phyloP scores from a whole-genome alignment of 1,140 invertebrate genomes.

The Xylocopa sonorina region DNA sequence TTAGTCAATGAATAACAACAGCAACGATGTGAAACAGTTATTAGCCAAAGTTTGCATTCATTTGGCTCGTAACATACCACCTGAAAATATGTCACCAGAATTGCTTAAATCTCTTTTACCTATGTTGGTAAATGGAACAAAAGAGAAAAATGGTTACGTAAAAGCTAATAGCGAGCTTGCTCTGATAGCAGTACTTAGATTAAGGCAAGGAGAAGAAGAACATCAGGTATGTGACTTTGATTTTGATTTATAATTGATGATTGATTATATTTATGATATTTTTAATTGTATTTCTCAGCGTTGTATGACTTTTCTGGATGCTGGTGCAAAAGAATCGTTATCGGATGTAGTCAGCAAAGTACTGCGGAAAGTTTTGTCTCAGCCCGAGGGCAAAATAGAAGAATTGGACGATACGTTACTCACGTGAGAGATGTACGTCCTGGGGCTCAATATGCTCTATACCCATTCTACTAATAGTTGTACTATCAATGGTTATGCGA shows the following conservation, averaged over 20 bases:
- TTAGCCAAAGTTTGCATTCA: slow-evolving; percentile 91
- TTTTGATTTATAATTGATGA: slow-evolving; percentile 10
- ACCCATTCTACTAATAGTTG: slow-evolving; percentile 47
- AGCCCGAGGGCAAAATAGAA: slow-evolving; percentile 92
- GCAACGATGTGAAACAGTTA: slow-evolving; percentile 97
- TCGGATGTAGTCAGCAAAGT: slow-evolving; percentile 94
- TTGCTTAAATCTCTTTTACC: slow-evolving; percentile 91
- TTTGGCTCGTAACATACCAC: slow-evolving; percentile 84
- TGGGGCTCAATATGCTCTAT: slow-evolving; percentile 63
- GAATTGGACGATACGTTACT: slow-evolving; percentile 95
- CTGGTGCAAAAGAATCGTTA: slow-evolving; percentile 93
- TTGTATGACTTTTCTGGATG: slow-evolving; percentile 89
- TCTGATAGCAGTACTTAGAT: slow-evolving; percentile 90
- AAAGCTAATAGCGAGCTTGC: slow-evolving; percentile 96
- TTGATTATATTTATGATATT: neutral
- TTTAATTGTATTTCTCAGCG: slow-evolving; percentile 82
- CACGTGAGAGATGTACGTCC: slow-evolving; percentile 83
- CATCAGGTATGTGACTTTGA: slow-evolving; percentile 85
- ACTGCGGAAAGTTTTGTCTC: slow-evolving; percentile 87
- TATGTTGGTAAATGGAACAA: slow-evolving; percentile 97
- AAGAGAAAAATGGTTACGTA: slow-evolving; percentile 98
- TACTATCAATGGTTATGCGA: slow-evolving; percentile 51
- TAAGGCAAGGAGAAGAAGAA: slow-evolving; percentile 89
- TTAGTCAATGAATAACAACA: slow-evolving; percentile 95
- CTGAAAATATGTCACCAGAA: slow-evolving; percentile 86